Evolutionary conservation across 2,113 vertebrate species (phyloP).

Genomic region (Coptodon bakossiorum): DNA sequence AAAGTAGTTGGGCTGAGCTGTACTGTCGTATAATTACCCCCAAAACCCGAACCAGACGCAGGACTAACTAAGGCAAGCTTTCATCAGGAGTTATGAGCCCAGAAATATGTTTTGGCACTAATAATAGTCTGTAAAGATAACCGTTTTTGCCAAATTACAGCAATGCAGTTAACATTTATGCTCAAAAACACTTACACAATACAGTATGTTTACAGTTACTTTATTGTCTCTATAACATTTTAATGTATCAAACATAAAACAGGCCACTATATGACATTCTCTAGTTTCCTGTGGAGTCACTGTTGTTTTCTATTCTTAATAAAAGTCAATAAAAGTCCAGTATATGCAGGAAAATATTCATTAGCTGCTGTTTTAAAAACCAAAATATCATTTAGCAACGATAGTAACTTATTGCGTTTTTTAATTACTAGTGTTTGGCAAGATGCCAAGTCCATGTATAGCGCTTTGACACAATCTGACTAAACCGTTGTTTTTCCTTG

Average conservation of each 20-base stretch:
- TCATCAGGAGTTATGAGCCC: conserved; percentile 18
- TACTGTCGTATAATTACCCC: conserved; percentile 68
- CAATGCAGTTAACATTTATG: background rate
- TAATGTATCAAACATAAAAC: background rate
- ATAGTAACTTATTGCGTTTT: background rate
- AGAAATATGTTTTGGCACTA: conserved; percentile 18
- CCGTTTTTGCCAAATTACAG: background rate
- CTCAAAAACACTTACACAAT: background rate
- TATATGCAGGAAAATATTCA: background rate
- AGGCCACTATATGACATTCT: background rate
- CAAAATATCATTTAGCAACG: background rate
- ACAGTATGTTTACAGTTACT: background rate
- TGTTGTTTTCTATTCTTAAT: background rate
- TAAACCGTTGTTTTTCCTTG: background rate
- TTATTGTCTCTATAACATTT: background rate
- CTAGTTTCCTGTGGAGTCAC: background rate
- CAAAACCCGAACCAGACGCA: conserved; percentile 60
- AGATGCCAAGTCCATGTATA: background rate
- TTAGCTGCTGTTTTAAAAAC: background rate
- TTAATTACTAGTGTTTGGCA: background rate
- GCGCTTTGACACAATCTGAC: background rate
- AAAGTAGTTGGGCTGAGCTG: conserved; percentile 64
- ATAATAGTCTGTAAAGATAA: background rate
- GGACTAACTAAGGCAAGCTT: conserved; percentile 32
- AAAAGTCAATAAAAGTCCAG: background rate